Base-by-base conservation (phyloP, 2,113 vertebrate species). In the Psephotus haematonotus region DNA sequence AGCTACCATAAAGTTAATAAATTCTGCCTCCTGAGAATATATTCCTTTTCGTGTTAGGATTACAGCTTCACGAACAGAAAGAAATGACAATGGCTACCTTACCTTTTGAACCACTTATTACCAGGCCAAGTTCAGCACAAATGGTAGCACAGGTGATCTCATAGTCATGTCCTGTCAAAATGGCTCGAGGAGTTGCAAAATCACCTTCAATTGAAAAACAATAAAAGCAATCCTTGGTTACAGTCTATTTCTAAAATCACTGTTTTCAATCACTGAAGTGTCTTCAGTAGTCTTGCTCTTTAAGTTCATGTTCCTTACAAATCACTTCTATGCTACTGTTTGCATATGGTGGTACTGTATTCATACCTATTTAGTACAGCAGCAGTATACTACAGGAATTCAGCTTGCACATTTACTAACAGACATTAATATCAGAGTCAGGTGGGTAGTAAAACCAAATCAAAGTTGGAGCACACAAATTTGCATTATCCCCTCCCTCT, bases 41-140 rank as follows among this genome's bases (percentile, higher is more conserved):
- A 76, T n/a, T 70, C 23, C n/a, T 82, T 44, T 70, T 69, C 50
- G 41, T 43, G 76, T 72, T 57, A 85, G 57, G 37, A 60, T 46
- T 69, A 92, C 25, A 68, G 65, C 20, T 78, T 60, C 67, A 52
- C 2, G 22, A 90, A 81, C 43, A 82, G 60, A 78, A 72, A 41
- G 16, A 79, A 88, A 92, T 33, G 3, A 37, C 28, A 68, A 46
- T 20, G 87, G 43, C 33, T 81, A 19, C 33, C 44, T 98, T 97
- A 99, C 99, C 99, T 98, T 98, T 99, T 77, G 99, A 99, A 94
- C 99, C 99, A 29, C 99, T 99, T 96, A 99, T 98, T 91, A 99
- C 99, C 35, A 99, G 96, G 64, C 99, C 99, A 57, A 99, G 98
- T 96, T 99, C 99, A 1, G 99, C 99, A 62, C 99, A 99, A 92